Percentiles rank a stretch among this genome's conserved stretches.
Conservation (phyloP, 1,140 invertebrate species). For the Laupala kohalensis region DNA sequence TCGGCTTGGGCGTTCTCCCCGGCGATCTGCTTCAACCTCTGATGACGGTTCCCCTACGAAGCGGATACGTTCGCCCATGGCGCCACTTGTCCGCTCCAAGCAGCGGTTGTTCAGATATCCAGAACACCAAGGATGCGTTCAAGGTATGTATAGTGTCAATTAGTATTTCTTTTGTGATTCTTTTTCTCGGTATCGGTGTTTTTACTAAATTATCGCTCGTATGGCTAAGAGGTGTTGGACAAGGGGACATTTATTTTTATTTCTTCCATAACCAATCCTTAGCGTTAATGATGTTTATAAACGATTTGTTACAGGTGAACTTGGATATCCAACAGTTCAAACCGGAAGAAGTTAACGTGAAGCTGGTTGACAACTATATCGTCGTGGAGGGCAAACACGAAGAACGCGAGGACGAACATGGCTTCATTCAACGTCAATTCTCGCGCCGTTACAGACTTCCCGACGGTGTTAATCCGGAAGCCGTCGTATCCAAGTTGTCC, state of each 20-base stretch:
- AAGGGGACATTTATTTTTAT: too few relatives aligned
- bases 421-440: constrained; percentile 46
- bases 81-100: constrained; percentile 8
- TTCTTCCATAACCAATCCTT: too few relatives aligned
- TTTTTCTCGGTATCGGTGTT: too few relatives aligned
- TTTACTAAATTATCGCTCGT: too few relatives aligned
- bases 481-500: constrained; percentile 43
- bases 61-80: constrained; percentile 14
- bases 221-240: too few relatives aligned
- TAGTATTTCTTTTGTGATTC: too few relatives aligned
- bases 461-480: constrained; percentile 40
- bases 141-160: constrained; percentile 9
- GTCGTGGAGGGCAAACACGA: constrained; percentile 57
- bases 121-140: constrained; percentile 1
- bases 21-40: constrained; percentile 11
- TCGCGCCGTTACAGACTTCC: constrained; percentile 47
- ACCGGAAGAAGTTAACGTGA: constrained; percentile 67
- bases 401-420: constrained; percentile 47
- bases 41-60: background rate
- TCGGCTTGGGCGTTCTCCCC: constrained; percentile 10
- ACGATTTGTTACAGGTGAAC: constrained; percentile 39
- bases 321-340: constrained; percentile 64
- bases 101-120: constrained; percentile 9
- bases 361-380: constrained; percentile 50
- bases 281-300: too few relatives aligned